Percentiles rank a stretch among this genome's conserved stretches.
These are phyloP conservation scores for Falco naumanni DNA, from an alignment of 2,797 vertebrate species.

Conservation along the genomic window DNA sequence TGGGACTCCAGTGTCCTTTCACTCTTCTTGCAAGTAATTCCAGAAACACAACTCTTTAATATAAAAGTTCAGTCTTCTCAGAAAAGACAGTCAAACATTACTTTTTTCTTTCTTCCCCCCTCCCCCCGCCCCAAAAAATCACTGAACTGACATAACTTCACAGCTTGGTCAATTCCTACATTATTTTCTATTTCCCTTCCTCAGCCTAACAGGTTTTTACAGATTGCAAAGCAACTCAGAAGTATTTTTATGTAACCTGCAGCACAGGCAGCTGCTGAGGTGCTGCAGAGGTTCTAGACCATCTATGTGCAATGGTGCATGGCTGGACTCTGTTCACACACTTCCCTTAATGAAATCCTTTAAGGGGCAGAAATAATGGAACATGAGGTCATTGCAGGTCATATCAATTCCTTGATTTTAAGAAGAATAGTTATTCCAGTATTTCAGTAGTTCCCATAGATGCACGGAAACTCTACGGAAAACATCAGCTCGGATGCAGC, in stretches of 20 bases:
- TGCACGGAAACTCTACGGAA: neutral
- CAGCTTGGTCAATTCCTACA: neutral
- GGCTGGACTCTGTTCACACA: neutral
- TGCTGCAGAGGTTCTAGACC: neutral
- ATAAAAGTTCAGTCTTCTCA: neutral
- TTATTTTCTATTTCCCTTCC: neutral
- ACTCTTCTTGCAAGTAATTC: neutral
- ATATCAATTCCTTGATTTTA: neutral
- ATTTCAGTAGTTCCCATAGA: neutral
- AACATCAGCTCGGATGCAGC: neutral
- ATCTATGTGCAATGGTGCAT: neutral
- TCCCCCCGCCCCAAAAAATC: neutral
- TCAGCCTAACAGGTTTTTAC: neutral
- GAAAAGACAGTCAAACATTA: neutral
- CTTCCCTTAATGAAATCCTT: neutral
- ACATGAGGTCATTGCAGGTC: neutral
- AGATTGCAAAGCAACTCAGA: neutral
- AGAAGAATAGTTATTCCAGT: neutral
- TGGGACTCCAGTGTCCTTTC: neutral
- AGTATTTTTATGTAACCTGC: neutral
- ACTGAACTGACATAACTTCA: neutral
- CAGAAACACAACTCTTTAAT: neutral
- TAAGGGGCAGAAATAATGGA: neutral
- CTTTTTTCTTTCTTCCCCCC: neutral
- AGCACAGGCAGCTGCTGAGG: neutral